Conservation (phyloP, 2,113 vertebrate species). For the Dromiciops gliroides region DNA sequence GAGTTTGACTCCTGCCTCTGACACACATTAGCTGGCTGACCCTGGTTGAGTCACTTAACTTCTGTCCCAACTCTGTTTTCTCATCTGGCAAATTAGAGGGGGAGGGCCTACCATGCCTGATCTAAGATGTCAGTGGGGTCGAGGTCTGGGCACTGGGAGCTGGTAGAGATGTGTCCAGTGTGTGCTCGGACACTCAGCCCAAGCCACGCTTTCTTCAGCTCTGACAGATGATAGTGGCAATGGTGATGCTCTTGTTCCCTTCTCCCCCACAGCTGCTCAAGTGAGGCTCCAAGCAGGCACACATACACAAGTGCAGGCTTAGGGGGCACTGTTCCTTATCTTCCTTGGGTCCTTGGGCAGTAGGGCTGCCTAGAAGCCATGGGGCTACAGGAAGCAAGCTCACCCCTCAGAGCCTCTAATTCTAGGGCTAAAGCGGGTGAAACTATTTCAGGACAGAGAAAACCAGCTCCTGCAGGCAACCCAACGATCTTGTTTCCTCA, state of each 20-base stretch:
- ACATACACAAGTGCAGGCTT: too few relatives aligned
- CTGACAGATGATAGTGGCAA: background rate
- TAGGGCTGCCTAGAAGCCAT: background rate
- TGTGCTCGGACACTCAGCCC: background rate
- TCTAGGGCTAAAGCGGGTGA: background rate
- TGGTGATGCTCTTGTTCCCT: background rate
- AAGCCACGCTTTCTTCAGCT: background rate
- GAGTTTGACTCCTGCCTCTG: background rate
- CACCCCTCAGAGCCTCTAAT: too few relatives aligned
- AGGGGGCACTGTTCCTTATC: too few relatives aligned
- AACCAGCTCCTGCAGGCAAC: fast-evolving
- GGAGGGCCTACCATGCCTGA: background rate
- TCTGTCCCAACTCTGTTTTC: background rate
- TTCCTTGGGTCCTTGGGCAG: background rate
- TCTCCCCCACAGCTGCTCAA: background rate
- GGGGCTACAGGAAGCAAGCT: background rate
- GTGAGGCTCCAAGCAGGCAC: background rate
- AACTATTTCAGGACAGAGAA: fast-evolving
- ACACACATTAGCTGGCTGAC: background rate
- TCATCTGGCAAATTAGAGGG: background rate
- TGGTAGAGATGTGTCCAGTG: too few relatives aligned
- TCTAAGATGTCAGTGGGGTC: background rate
- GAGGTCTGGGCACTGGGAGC: too few relatives aligned
- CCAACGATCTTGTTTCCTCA: fast-evolving
- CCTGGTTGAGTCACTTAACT: background rate